Evolutionary conservation across 2,888 invertebrate species (phyloP).

Genomic region (Autographa gamma): DNA sequence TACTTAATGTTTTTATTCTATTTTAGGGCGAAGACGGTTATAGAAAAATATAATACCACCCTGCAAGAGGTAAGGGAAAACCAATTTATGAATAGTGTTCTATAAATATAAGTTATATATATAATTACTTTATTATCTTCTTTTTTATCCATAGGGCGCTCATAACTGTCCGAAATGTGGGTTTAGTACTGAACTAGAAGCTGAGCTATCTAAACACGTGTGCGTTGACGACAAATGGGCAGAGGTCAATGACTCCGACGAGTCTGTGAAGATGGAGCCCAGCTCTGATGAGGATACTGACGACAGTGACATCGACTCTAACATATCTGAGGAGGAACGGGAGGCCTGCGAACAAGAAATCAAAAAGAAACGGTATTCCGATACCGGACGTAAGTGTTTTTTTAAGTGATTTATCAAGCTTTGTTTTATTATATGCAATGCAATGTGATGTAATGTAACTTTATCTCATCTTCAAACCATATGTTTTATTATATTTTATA

Average conservation of each 20-base stretch:
- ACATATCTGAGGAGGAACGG: conserved; percentile 67
- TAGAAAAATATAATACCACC: conserved; percentile 69
- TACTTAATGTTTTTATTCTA: conserved; percentile 29
- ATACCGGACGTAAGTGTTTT: conserved; percentile 32
- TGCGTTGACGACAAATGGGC: conserved; percentile 43
- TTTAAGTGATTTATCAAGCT: not conserved
- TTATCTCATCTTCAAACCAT: no score
- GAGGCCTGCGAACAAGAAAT: conserved; percentile 35
- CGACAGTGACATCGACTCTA: conserved; percentile 67
- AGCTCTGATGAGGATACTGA: conserved; percentile 56
- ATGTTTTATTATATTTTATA: no score
- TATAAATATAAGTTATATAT: not conserved
- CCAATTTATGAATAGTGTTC: not conserved
- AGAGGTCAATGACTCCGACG: conserved; percentile 66
- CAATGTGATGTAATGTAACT: no score
- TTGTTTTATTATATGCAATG: no score
- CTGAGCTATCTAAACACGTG: conserved; percentile 48
- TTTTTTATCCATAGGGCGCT: conserved; percentile 28
- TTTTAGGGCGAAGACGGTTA: conserved; percentile 79
- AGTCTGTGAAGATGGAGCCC: conserved; percentile 61
- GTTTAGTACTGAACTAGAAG: conserved; percentile 45
- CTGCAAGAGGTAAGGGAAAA: conserved; percentile 62
- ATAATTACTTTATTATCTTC: not conserved
- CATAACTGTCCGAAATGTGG: conserved; percentile 47
- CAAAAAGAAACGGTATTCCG: conserved; percentile 39